Percentiles rank a stretch among this genome's conserved stretches.
phyloP scores from a whole-genome alignment of 2,797 vertebrate genomes.

The Chiroxiphia lanceolata region DNA sequence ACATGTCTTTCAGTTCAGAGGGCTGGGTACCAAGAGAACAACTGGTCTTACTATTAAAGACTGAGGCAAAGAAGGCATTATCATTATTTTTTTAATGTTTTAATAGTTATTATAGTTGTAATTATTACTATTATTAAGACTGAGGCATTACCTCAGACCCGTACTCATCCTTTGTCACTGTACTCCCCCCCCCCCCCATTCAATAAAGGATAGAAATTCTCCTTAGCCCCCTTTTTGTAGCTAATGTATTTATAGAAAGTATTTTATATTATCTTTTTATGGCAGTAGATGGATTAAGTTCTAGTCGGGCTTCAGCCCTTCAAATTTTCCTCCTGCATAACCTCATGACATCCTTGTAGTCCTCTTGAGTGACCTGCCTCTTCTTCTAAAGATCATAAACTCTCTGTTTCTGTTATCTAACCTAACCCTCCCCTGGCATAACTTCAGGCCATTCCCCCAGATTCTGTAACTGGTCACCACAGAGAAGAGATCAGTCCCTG shows the following conservation, averaged over 20 bases:
- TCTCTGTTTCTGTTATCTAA: not conserved
- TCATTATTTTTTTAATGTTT: not conserved
- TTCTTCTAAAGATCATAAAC: not conserved
- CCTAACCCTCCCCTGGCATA: not conserved
- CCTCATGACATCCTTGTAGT: not conserved
- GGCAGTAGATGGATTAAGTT: not conserved
- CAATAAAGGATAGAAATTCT: not conserved
- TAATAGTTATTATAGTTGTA: not conserved
- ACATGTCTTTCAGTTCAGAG: not conserved
- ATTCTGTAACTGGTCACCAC: not conserved
- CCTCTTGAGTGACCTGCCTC: not conserved
- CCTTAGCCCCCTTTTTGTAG: not conserved
- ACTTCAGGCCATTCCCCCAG: not conserved
- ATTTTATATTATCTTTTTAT: not conserved
- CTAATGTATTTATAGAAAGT: not conserved
- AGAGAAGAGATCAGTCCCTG: not conserved
- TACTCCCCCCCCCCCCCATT: not conserved
- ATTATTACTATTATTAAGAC: not conserved
- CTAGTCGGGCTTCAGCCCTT: not conserved
- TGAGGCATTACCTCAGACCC: rapidly evolving
- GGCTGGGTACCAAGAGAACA: not conserved
- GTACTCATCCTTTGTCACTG: not conserved
- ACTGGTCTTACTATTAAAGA: not conserved
- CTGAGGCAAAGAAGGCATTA: not conserved
- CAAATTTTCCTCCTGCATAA: not conserved